These are phyloP conservation scores for Sclerodermus sp. DNA, from an alignment of 2,888 invertebrate genomes.

Conservation along the genomic window DNA sequence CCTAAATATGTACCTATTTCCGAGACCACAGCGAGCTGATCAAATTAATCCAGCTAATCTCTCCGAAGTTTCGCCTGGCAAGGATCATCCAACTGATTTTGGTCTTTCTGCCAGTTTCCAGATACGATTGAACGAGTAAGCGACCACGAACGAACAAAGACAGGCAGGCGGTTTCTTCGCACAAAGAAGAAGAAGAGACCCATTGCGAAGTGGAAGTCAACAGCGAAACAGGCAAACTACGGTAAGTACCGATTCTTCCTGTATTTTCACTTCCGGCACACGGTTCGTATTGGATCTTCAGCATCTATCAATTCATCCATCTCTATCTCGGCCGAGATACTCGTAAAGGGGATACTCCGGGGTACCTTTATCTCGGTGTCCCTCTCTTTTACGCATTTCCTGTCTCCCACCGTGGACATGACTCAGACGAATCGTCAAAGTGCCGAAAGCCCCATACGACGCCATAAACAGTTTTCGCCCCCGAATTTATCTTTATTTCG, in stretches of 20 bases:
- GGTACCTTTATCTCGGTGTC: too few species aligned
- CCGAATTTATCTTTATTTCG: conserved; percentile 35
- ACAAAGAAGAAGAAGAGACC: conserved; percentile 6
- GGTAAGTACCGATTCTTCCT: conserved; percentile 1
- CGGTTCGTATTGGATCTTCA: background rate
- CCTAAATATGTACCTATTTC: too few species aligned
- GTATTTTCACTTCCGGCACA: conserved; percentile 2
- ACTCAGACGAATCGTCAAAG: conserved; percentile 39
- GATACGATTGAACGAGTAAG: conserved; percentile 5
- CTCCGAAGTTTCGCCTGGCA: conserved; percentile 1
- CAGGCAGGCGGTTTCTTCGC: background rate
- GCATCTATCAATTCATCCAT: too few species aligned
- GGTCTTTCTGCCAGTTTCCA: conserved; percentile 15
- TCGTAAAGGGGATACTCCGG: too few species aligned
- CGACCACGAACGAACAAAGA: background rate
- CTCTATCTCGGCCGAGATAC: too few species aligned
- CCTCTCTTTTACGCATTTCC: too few species aligned
- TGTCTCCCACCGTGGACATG: conserved; percentile 33
- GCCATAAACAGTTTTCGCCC: conserved; percentile 37
- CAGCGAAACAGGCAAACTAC: conserved; percentile 3
- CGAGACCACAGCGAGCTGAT: too few species aligned
- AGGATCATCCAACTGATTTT: conserved; percentile 7
- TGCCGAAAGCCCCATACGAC: conserved; percentile 7
- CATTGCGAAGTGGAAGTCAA: background rate
- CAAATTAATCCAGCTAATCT: too few species aligned